Percentiles rank a stretch among this genome's conserved stretches.
Conservation (phyloP, 2,888 invertebrate genomes). For the Pandemis heparana region DNA sequence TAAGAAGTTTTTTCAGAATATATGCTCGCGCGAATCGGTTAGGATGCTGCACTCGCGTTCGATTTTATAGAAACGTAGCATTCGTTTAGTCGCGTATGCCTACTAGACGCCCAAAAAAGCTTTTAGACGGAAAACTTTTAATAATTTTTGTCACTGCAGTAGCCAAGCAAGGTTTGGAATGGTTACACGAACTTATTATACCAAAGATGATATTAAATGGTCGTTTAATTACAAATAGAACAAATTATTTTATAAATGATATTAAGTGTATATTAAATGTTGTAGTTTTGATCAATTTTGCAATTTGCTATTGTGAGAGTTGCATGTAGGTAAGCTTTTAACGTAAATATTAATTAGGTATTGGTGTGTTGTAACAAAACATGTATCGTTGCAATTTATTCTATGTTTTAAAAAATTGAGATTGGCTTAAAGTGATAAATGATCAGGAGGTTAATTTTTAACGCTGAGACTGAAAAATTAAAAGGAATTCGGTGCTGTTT, state of each 20-base stretch:
- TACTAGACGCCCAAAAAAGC: neutral
- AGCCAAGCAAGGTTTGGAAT: slow-evolving; percentile 48
- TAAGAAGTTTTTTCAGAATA: neutral
- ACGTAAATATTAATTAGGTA: slow-evolving; percentile 22
- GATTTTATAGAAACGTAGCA: too few species aligned
- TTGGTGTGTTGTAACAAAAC: slow-evolving; percentile 19
- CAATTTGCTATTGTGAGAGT: slow-evolving; percentile 58
- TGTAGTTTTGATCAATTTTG: slow-evolving; percentile 47
- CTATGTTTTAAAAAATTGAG: neutral
- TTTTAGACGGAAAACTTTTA: neutral
- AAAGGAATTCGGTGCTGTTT: slow-evolving; percentile 53
- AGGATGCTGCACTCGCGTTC: too few species aligned
- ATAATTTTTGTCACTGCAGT: neutral
- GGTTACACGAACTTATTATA: slow-evolving; percentile 64
- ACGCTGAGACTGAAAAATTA: slow-evolving; percentile 28
- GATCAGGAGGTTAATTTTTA: slow-evolving; percentile 17
- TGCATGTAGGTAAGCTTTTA: slow-evolving; percentile 36
- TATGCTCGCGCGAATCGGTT: too few species aligned
- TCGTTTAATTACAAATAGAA: slow-evolving; percentile 55
- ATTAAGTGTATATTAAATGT: slow-evolving; percentile 51
- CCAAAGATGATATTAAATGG: slow-evolving; percentile 81
- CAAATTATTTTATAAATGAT: slow-evolving; percentile 58
- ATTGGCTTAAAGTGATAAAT: neutral
- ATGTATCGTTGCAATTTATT: slow-evolving; percentile 1
- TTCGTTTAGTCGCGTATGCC: too few species aligned